Conservation (phyloP, 2,888 invertebrate species). For the Ochropacha duplaris region DNA sequence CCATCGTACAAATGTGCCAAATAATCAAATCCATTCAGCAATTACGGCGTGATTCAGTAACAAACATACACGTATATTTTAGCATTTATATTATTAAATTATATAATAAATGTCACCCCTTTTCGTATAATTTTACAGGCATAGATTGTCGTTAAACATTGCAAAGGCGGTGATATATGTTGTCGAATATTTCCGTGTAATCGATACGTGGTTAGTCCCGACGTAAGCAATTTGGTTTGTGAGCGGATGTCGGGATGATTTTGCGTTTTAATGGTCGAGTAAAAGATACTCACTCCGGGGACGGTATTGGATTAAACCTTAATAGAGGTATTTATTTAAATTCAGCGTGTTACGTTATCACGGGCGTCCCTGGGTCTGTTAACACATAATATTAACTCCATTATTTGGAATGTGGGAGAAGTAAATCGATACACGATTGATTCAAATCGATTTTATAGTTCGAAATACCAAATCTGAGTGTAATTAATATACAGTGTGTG, state of each 20-base stretch:
- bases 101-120: background rate
- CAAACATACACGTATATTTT: too few relatives aligned
- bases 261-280: background rate
- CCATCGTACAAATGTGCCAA: too few relatives aligned
- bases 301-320: background rate
- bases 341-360: background rate
- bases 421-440: too few relatives aligned
- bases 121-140: background rate
- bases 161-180: background rate
- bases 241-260: background rate
- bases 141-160: background rate
- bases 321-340: background rate
- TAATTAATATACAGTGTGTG: too few relatives aligned
- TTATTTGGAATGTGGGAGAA: background rate
- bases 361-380: background rate
- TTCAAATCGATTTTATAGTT: too few relatives aligned
- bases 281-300: background rate
- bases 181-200: background rate
- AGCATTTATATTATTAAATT: too few relatives aligned
- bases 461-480: too few relatives aligned
- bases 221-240: background rate
- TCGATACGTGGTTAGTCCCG: background rate
- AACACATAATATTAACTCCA: background rate
- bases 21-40: too few relatives aligned
- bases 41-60: too few relatives aligned